Evolutionary conservation across 2,113 vertebrate genomes (phyloP), one percentile per base, ranked within the genome.

Genomic region (Aplodontia rufa): DNA sequence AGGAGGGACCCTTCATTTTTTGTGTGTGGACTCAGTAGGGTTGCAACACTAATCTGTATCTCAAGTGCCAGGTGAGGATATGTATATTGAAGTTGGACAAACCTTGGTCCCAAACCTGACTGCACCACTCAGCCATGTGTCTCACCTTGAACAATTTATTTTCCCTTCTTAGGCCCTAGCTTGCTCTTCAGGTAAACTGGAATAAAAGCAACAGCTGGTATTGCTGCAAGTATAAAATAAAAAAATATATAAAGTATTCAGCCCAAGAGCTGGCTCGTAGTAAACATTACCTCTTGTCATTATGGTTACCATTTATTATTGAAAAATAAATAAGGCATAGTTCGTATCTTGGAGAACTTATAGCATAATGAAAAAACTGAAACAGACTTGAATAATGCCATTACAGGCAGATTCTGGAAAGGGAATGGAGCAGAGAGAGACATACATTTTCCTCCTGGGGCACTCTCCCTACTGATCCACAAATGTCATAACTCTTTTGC

Each of bases 331-430:
- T 42, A 90, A 91, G 83, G 37, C 9, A 20, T 30, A n/a, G 10
- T 78, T 95, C 47, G 42, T 51, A 91, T 55, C 53, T 94, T n/a
- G 28, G 40, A 92, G 84, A 71, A 91, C 58, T 96, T 69, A 93
- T 9, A 51, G 37, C 20, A 53, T 49, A 68, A 80, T 83, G 42
- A n/a, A 42, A 81, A 87, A 79, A 74, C 85, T n/a, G 13, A 80
- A 96, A 60, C 47, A 87, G 71, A 12, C 45, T 72, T 90, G 92
- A 93, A 75, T 85, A 86, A 90, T 14, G 8, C 80, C 32, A n/a
- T 14, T 17, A 32, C 14, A 90, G 30, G 55, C 24, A 84, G 92
- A 74, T 93, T 90, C 71, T 6, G 0, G 75, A 53, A 88, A 86
- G 45, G 42, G 8, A 58, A 68, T 10, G 2, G 14, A 82, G 16